Base-by-base conservation (phyloP, 1,140 invertebrate species). In the Holotrichia oblita region DNA sequence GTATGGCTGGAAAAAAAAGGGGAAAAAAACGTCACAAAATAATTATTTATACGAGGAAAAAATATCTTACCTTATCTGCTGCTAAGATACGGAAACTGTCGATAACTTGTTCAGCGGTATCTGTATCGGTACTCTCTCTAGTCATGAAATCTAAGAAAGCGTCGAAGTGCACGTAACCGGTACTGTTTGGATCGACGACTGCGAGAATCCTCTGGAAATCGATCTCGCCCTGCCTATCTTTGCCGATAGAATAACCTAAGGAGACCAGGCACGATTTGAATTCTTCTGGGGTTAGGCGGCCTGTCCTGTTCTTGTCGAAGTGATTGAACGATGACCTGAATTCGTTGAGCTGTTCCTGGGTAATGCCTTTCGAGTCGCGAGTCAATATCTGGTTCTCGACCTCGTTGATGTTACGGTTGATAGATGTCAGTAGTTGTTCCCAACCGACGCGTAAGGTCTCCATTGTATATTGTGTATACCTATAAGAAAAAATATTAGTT, bases 111-210 rank as follows among this genome's bases (percentile, higher is more conserved):
- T 99, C 98, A 81, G 95, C 95, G 77, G 93, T 96, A 85, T 96
- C 95, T 20, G 94, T 98, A 87, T 99, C 98, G 72, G 98, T 98
- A 76, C 96, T 98, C 89, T 99, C 98, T 84, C 97, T 91, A 2
- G 98, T 99, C 98, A 99, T 99, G 87, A 99, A 99, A 90, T 99
- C 98, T 80, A 99, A 91, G 96, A 99, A 99, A 76, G 98, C 95
- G 85, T 99, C 98, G 88, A 99, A 99, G 85, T 98, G 96, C 6
- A 99, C 97, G 84, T 95, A 98, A 78, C 97, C 97, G 79, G 96
- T 96, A 85, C 91, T 95, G 88, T 99, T 99, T 78, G 98, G 97
- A 91, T 99, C 98, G 76, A 99, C 97, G 59, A 98, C 96, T 72
- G 95, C 94, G 85, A 99, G 91, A 81, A 99, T 99, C 83, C 97